Base-by-base conservation (phyloP, 1,140 invertebrate species). In the Trichonephila clavipes region DNA sequence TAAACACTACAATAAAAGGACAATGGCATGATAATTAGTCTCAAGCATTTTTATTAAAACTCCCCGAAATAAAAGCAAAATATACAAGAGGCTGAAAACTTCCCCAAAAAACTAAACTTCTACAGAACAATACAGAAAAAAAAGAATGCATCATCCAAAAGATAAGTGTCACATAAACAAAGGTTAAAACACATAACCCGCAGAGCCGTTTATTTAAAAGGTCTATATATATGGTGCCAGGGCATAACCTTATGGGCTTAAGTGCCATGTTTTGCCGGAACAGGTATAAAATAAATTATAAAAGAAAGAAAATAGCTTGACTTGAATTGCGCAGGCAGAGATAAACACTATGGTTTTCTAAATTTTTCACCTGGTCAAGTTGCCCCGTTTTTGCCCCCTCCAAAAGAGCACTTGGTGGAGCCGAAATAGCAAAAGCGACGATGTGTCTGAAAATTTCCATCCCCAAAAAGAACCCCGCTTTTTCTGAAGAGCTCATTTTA, bases 201-300 rank as follows among this genome's bases (percentile, higher is more conserved):
- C 28, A 77, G 72, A 16, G 72, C 72, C 34, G 28, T 40, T 77
- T 40, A 77, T 77, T 77, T 77, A 77, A 77, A 77, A 28, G 18
- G 72, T 40, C 72, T 28, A 64, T 34, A 69, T 69, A 77, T 34
- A 34, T 77, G 28, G 28, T 14, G 72, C 28, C 4, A 28, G 16
- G 69, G 16, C 72, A 40, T 16, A 72, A 72, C 69, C 69, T 34
- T 28, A 18, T 18, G 28, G 28, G 16, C 7, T 7, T 66, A 77
- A 77, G 69, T 28, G 72, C 66, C 66, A 69, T 69, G 66, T 69
- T 69, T 69, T 12, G 72, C 24, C 18, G 28, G 28, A 77, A 77
- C 72, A 77, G 72, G 72, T 77, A 77, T 77, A 40, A 77, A 77
- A 77, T 77, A 77, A 77, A 77, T 40, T 77, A 77, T 77, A 77